These are phyloP conservation scores for Eudasyphora cyanicolor DNA, from an alignment of 2,888 invertebrate genomes.

Conservation along the genomic window DNA sequence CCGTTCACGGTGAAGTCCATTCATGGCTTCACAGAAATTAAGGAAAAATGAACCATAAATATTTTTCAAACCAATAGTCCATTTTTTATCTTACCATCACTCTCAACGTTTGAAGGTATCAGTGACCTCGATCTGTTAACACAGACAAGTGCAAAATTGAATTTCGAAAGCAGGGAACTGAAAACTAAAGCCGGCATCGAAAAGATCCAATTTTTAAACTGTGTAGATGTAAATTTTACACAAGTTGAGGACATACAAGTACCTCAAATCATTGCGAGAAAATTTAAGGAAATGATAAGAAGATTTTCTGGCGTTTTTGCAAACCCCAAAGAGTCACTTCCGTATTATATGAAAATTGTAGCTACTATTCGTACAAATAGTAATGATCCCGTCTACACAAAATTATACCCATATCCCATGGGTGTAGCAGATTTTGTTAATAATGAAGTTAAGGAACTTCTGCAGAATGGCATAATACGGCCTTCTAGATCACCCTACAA, in stretches of 20 bases:
- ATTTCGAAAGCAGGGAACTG: constrained; percentile 53
- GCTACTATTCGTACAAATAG: no score
- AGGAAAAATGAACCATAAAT: constrained; percentile 57
- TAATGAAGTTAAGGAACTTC: constrained; percentile 16
- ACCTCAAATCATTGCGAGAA: background rate
- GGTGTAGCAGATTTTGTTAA: constrained; percentile 44
- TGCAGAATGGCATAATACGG: constrained; percentile 35
- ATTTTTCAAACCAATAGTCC: constrained; percentile 50
- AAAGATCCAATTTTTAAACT: constrained; percentile 57
- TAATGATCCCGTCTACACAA: constrained; percentile 39
- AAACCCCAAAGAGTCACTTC: constrained; percentile 35
- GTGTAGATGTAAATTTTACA: constrained; percentile 56
- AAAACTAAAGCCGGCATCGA: constrained; percentile 48
- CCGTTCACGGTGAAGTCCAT: constrained; percentile 56
- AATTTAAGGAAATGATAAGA: background rate
- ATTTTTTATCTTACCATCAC: constrained; percentile 58
- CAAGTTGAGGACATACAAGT: constrained; percentile 52
- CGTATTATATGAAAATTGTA: constrained; percentile 43
- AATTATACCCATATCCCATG: no score
- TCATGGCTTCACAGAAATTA: constrained; percentile 50
- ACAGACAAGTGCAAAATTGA: constrained; percentile 52
- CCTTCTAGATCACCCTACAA: constrained; percentile 46
- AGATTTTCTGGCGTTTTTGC: constrained; percentile 13
- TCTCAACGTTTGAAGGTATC: constrained; percentile 62
- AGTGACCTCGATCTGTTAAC: constrained; percentile 64